Base-by-base conservation (phyloP, 1,140 invertebrate genomes). In the Berghia stephanieae region DNA sequence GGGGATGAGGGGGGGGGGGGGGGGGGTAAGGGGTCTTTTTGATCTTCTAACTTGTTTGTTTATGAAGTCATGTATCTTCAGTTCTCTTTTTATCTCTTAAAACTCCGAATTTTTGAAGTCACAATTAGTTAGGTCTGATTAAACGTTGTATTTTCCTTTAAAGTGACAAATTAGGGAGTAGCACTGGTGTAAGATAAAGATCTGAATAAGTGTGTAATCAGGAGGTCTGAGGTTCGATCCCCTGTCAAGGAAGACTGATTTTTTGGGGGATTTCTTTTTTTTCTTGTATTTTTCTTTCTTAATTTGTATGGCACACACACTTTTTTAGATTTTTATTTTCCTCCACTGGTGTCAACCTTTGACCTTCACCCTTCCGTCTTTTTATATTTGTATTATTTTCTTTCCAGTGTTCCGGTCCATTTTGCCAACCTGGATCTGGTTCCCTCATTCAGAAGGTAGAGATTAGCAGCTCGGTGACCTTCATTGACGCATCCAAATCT, bases 401-500 rank as follows among this genome's bases (percentile, higher is more conserved):
- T 21, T 79, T 82, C 46, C 75, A 86, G 86, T 85, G 85, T 77
- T 52, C 75, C 3, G 84, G 84, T 27, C 76, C 79, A 3, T 78
- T 77, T 66, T 87, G 86, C 44, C 75, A 80, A 40, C 82, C 83
- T 10, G 81, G 79, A 8, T 77, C 73, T 46, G 34, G 72, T 2
- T 49, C 52, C 5, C 40, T 78, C 13, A 52, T 46, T 38, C 83
- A 84, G 78, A 76, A 55, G 24, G 79, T 86, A 42, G 86, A 88
- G 74, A 77, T 88, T 34, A 83, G 78, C 24, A 81, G 76, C 21
- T 91, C 90, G n/a, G 92, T 93, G 0, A 89, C 86, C 38, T 94
- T 93, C 86, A 89, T 92, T 34, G 93, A 93, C 82, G 86, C 92
- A 16, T 92, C 92, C 0, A 87, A 83, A 24, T 88, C 90, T 13